Percentiles rank a stretch among this genome's conserved stretches.
Conservation (phyloP, 2,797 vertebrate genomes). For the Buphagus erythrorhynchus region DNA sequence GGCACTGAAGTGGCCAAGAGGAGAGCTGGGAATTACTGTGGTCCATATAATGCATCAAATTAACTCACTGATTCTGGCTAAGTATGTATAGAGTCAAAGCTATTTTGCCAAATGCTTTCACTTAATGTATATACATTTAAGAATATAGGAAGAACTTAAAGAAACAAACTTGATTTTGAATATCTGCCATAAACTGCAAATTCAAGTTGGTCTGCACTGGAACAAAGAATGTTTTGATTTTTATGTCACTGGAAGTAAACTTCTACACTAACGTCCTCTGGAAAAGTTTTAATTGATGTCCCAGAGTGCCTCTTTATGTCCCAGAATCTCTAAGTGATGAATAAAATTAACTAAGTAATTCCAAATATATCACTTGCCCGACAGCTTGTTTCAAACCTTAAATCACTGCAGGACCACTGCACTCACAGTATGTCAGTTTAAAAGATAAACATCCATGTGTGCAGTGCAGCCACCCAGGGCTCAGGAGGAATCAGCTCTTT, state of each 20-base stretch:
- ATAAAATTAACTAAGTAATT: constrained; percentile 14
- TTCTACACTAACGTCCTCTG: neutral
- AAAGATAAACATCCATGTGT: neutral
- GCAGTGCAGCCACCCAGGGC: neutral
- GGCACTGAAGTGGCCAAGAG: neutral
- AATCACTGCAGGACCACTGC: neutral
- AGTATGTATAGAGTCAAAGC: neutral
- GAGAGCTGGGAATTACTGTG: neutral
- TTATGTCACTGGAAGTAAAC: neutral
- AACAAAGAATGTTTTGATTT: neutral
- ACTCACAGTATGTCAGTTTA: neutral
- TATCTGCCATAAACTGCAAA: neutral
- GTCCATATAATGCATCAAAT: neutral
- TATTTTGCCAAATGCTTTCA: neutral
- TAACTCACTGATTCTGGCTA: neutral
- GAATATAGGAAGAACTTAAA: neutral
- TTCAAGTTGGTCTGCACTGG: neutral
- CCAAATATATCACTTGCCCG: neutral
- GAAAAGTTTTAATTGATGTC: constrained; percentile 31
- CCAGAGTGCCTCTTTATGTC: neutral
- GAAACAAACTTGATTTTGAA: neutral
- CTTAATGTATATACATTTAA: neutral
- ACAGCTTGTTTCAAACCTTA: neutral
- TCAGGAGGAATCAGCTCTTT: neutral
- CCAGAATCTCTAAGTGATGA: neutral